phyloP scores from a whole-genome alignment of 2,888 invertebrate species.

The Oxystoma pomonae region DNA sequence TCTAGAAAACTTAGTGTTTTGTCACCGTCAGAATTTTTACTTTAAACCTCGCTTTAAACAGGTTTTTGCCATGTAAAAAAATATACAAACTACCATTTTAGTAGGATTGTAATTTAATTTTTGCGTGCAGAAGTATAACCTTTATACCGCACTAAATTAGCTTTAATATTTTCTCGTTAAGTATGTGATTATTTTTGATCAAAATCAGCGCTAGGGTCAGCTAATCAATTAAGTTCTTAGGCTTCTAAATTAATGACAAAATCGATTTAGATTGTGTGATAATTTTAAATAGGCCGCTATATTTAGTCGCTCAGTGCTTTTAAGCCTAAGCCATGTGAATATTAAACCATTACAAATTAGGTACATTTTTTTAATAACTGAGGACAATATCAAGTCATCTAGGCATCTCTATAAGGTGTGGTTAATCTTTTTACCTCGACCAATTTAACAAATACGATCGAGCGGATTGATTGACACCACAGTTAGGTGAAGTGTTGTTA shows the following conservation, averaged over 20 bases:
- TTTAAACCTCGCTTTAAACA: too few species aligned
- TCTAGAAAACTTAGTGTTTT: too few species aligned
- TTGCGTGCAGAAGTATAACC: not conserved
- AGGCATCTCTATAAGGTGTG: not conserved
- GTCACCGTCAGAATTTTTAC: too few species aligned
- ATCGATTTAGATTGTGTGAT: not conserved
- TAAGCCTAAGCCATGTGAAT: not conserved
- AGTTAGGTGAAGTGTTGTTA: not conserved
- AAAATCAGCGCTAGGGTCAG: not conserved
- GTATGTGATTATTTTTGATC: not conserved
- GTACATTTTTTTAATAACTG: not conserved
- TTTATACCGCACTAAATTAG: not conserved
- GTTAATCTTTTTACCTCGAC: not conserved
- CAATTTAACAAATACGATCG: not conserved
- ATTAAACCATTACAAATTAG: not conserved
- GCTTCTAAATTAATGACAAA: not conserved
- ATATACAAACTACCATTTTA: not conserved
- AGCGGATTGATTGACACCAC: not conserved
- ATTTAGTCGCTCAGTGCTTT: not conserved
- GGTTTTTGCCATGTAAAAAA: not conserved
- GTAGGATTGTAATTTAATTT: not conserved
- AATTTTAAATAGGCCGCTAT: not conserved
- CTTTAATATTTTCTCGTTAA: not conserved
- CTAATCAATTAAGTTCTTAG: not conserved
- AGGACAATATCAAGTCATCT: not conserved